Percentiles rank a stretch among this genome's conserved stretches.
These are phyloP conservation scores for Sphaeramia orbicularis DNA, from an alignment of 2,797 vertebrate species.

Conservation along the genomic window DNA sequence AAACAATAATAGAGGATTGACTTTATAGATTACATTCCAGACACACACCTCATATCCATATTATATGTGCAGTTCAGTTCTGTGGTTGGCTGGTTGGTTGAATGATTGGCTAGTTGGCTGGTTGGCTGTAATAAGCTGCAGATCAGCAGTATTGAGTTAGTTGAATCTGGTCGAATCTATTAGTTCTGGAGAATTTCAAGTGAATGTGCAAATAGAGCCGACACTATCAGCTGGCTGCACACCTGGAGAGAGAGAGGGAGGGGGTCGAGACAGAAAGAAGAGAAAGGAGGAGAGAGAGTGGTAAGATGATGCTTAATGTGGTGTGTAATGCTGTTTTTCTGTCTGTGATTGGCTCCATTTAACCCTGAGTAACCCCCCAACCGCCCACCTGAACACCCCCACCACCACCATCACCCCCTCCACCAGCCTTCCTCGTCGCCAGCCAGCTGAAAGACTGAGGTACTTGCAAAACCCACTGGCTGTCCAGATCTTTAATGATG, in stretches of 20 bases:
- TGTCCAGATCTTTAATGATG: constrained; percentile 24
- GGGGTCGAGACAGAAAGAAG: constrained; percentile 38
- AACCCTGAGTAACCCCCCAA: constrained; percentile 67
- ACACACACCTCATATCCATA: constrained; percentile 38
- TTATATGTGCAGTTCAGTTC: constrained; percentile 42
- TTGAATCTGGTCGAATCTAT: constrained; percentile 75
- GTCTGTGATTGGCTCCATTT: constrained; percentile 80
- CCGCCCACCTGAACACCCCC: background rate
- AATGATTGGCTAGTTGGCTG: constrained; percentile 59
- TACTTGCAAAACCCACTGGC: constrained; percentile 34
- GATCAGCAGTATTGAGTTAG: constrained; percentile 74
- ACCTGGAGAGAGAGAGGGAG: constrained; percentile 67
- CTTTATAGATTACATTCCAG: constrained; percentile 41
- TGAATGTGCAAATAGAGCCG: constrained; percentile 72
- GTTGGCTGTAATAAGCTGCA: constrained; percentile 64
- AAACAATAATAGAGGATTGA: constrained; percentile 57
- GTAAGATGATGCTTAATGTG: constrained; percentile 79
- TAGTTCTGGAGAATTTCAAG: constrained; percentile 78
- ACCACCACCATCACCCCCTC: background rate
- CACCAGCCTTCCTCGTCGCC: constrained; percentile 2
- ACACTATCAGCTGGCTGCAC: constrained; percentile 80
- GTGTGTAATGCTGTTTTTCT: constrained; percentile 82
- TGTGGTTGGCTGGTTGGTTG: constrained; percentile 39
- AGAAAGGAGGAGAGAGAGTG: constrained; percentile 48
- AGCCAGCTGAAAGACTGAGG: constrained; percentile 56